A percentile compares a stretch with the other conserved stretches of the same genome.
These are phyloP conservation scores for Channa striata DNA, from an alignment of 2,797 vertebrate species.

Conservation along the genomic window DNA sequence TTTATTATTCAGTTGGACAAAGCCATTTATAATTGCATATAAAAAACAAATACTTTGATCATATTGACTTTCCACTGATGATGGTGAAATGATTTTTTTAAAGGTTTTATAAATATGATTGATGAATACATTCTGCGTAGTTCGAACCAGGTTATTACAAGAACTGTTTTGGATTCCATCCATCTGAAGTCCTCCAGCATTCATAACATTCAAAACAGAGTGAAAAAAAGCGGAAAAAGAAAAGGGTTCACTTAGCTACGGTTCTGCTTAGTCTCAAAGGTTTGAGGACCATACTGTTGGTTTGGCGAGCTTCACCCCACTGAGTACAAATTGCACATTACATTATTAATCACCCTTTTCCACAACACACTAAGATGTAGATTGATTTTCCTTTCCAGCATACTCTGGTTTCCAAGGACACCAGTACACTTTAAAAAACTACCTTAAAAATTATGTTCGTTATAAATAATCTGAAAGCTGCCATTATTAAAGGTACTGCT, in stretches of 20 bases:
- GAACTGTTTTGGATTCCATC: conserved; percentile 43
- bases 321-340: conserved; percentile 24
- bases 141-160: conserved; percentile 33
- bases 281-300: conserved; percentile 35
- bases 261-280: conserved; percentile 40
- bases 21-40: conserved; percentile 64
- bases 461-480: not conserved
- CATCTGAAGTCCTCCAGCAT: conserved; percentile 60
- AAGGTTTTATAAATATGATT: conserved; percentile 55
- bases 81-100: conserved; percentile 22
- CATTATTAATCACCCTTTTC: conserved; percentile 8
- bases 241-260: conserved; percentile 7
- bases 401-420: not conserved
- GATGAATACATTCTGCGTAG: conserved; percentile 68
- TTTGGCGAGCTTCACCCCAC: conserved; percentile 25
- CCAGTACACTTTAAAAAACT: not conserved
- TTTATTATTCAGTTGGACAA: conserved; percentile 79
- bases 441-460: not conserved
- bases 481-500: not conserved
- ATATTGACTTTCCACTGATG: conserved; percentile 40
- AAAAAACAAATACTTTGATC: conserved; percentile 56
- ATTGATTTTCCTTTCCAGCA: not conserved
- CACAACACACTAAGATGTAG: not conserved
- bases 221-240: not conserved
- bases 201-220: conserved; percentile 12